Base-by-base conservation (phyloP, 2,797 vertebrate genomes). In the Cephalopachus bancanus region DNA sequence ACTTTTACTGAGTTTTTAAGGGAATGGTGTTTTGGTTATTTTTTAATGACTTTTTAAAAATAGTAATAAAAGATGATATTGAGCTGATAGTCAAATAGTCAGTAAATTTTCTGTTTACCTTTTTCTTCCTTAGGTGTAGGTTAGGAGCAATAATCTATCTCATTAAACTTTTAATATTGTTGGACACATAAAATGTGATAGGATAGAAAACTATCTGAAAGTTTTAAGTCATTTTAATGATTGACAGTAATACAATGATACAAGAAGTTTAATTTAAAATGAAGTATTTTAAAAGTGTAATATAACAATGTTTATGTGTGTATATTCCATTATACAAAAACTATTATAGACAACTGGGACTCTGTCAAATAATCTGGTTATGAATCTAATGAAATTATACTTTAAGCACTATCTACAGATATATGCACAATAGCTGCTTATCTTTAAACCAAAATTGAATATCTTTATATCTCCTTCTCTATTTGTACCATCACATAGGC, bases 221-320 rank as follows among this genome's bases (percentile, higher is more conserved):
- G 1, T 64, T 19, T 20, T 16, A 4, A 90, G 10, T 24, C 1
- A 57, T 37, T 60, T 1, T 15, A 76, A 33, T 89, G 4, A 59
- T 57, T 62, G 51, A 59, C 9, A 4, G 60, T 69, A 24, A 37
- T 33, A 33, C 14, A 19, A 71, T 62, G 9, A 83, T 30, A 49
- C 1, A 65, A 11, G 1, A 24, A 78, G 57, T 57, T 59, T 69
- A 69, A 86, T 93, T 64, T n/a, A 91, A 96, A 91, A 93, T 26
- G 10, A 55, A 79, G 6, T 74, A 51, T n/a, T 69, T 83, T 96
- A 22, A n/a, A 86, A 84, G 10, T 65, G 0, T 37, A 65, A 81
- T 1, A 10, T 15, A 64, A 60, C 37, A 44, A 1, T 28, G 14
- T 76, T 78, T 71, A 57, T 57, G 49, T 71, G 17, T 55, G 3